A percentile compares a stretch with the other conserved stretches of the same genome.
Evolutionary conservation across 2,113 vertebrate genomes (phyloP).

Genomic region (Chaetura pelagica): DNA sequence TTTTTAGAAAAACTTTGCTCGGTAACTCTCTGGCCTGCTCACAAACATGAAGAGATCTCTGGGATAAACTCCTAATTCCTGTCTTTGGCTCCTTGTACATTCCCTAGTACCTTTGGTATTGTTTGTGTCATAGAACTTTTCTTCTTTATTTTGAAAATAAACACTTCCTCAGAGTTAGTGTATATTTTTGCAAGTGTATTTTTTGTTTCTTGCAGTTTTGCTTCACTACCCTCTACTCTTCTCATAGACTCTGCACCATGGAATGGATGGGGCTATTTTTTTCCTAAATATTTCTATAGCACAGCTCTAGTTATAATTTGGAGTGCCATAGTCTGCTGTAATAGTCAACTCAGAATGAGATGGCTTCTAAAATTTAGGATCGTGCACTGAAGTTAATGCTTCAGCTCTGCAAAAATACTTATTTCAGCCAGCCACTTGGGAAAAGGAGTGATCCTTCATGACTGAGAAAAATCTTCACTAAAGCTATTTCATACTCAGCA

Average conservation of each 20-base stretch:
- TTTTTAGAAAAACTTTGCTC: too few species aligned
- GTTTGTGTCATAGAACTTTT: neutral
- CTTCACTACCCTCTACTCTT: neutral
- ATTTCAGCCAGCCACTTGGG: neutral
- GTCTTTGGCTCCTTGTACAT: neutral
- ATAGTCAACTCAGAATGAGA: neutral
- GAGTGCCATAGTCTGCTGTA: neutral
- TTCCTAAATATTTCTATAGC: neutral
- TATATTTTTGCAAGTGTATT: neutral
- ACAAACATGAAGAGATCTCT: neutral
- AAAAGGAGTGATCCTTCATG: neutral
- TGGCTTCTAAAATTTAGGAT: neutral
- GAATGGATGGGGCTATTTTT: neutral
- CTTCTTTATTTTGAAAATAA: neutral
- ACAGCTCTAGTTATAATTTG: neutral
- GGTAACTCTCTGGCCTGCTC: neutral
- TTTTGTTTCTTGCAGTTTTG: neutral
- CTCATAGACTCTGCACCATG: neutral
- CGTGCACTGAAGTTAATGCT: neutral
- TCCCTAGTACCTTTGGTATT: neutral
- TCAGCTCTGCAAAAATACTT: neutral
- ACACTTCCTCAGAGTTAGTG: neutral
- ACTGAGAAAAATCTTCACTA: neutral
- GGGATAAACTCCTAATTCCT: neutral
- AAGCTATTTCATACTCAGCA: neutral